Evolutionary conservation across 2,113 vertebrate species (phyloP).

Genomic region (Plectropomus leopardus): DNA sequence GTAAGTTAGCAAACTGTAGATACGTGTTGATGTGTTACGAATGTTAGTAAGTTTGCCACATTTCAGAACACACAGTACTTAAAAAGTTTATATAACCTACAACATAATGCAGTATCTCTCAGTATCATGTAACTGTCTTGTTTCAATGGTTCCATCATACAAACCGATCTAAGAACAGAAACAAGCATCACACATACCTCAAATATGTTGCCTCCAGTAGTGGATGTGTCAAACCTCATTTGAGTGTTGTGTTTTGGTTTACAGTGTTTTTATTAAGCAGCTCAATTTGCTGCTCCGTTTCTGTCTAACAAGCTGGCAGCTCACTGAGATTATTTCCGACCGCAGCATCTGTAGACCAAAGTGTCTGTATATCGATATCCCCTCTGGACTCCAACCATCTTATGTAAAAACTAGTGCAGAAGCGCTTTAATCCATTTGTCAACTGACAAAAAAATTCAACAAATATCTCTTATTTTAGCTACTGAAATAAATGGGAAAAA

Average conservation of each 20-base stretch:
- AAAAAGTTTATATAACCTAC: too few relatives aligned
- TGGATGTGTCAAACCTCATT: not conserved
- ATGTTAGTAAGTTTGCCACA: not conserved
- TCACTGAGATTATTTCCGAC: conserved; percentile 37
- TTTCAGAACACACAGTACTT: too few relatives aligned
- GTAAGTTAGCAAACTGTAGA: not conserved
- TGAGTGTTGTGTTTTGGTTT: conserved; percentile 14
- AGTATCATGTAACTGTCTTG: not conserved
- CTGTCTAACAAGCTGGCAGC: conserved; percentile 43
- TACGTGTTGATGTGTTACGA: too few relatives aligned
- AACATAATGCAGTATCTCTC: not conserved
- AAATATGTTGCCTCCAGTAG: not conserved
- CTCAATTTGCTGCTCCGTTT: conserved; percentile 39
- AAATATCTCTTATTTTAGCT: not conserved
- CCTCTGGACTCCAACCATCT: conserved; percentile 34
- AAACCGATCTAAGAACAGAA: not conserved
- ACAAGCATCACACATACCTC: not conserved
- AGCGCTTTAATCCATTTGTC: conserved; percentile 32
- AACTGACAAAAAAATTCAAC: not conserved
- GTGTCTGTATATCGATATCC: conserved; percentile 35
- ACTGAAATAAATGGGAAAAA: conserved; percentile 1
- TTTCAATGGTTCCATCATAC: not conserved
- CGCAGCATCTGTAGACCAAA: conserved; percentile 15
- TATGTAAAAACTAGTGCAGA: conserved; percentile 17
- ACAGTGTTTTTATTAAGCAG: conserved; percentile 23